phyloP scores from a whole-genome alignment of 2,113 vertebrate species.

The Microtus oregoni region DNA sequence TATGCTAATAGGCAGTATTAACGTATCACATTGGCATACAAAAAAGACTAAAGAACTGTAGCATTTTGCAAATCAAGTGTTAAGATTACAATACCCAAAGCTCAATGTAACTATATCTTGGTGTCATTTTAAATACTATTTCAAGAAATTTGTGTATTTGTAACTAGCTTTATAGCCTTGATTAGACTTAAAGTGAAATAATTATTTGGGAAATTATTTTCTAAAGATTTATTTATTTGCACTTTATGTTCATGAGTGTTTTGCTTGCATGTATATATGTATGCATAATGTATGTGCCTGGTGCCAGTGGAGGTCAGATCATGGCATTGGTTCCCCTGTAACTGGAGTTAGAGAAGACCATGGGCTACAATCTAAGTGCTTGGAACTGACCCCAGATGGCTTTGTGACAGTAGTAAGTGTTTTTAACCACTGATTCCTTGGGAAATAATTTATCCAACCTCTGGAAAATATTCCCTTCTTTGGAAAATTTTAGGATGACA shows the following conservation, averaged over 20 bases:
- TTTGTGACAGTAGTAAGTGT: background rate
- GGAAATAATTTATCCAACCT: background rate
- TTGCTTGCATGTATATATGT: background rate
- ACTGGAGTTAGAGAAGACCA: background rate
- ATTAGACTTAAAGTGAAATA: background rate
- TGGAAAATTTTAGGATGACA: conserved; percentile 43
- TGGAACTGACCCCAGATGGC: background rate
- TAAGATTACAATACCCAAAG: conserved; percentile 7
- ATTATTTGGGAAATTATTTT: background rate
- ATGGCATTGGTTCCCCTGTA: background rate
- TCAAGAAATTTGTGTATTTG: background rate
- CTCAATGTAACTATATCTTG: conserved; percentile 19
- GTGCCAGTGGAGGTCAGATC: background rate
- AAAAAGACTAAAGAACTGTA: conserved; percentile 8
- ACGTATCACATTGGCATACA: background rate
- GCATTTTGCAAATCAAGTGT: background rate
- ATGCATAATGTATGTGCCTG: background rate
- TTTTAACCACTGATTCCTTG: background rate
- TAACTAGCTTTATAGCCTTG: background rate
- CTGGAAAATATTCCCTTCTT: background rate
- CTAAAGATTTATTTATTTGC: background rate
- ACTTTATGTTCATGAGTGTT: background rate
- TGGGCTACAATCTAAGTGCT: background rate
- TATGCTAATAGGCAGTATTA: conserved; percentile 16
- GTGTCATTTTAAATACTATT: conserved; percentile 2